Evolutionary conservation across 2,797 vertebrate genomes (phyloP), one percentile per base, ranked within the genome.

Genomic region (Tragopan temminckii): DNA sequence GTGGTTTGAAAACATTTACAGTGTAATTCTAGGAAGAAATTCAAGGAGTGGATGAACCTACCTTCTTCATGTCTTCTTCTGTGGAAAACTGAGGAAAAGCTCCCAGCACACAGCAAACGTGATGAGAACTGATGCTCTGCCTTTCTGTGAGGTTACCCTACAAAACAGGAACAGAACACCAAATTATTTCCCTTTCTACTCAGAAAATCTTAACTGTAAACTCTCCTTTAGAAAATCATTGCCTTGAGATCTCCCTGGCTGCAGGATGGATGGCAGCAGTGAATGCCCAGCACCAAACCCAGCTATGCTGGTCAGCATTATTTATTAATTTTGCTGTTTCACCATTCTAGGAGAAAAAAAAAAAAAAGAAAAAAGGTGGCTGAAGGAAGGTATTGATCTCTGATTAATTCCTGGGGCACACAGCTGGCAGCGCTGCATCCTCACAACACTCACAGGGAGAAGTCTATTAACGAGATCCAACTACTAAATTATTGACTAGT

Each of bases 401-500:
- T 4, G 88, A 95, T 89, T 92, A 97, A 97, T 96, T 89, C 78
- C 85, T 11, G n/a, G 25, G 83, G 93, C 63, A 78, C 3, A 7
- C 72, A 96, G 95, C 80, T 91, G 92, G 74, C 86, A 70, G 72
- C 45, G 72, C 84, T 3, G 23, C 94, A 77, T 86, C 66, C 46
- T 80, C 91, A 74, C 91, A 90, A 50, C 86, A 66, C 92, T 91
- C 96, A 94, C 90, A 13, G 43, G 76, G 87, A 96, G 92, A 97
- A 97, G 95, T 95, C 97, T 97, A 94, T 97, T 97, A 97, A 96
- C 89, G 94, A 97, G 96, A 97, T 86, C 90, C 84, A 91, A 53
- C 93, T 93, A 92, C 96, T 96, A 87, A 97, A 97, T 97, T 97
- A 98, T 96, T 96, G 97, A 97, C 95, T 91, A 93, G 74, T 92